Evolutionary conservation across 2,888 invertebrate genomes (phyloP), one percentile per base, ranked within the genome.

Genomic region (Clepsis dumicolana): DNA sequence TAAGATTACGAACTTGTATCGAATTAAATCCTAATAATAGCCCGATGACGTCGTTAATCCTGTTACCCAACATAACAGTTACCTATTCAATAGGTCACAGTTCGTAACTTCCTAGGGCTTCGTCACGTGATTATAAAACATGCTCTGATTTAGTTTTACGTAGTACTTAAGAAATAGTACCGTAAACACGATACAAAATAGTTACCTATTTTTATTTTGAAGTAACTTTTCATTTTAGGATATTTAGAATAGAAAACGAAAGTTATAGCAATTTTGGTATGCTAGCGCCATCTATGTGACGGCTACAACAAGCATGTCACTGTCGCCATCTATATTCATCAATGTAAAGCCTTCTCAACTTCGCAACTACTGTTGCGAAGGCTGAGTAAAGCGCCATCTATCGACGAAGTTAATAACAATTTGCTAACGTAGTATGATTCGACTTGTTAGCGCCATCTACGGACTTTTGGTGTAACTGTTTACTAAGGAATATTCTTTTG

Each of bases 291-390:
- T 27, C 65, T 65, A 7, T 60, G 18, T 5, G 4, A 29, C n/a
- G n/a, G n/a, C 14, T 4, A 38, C n/a, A n/a, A 38, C 38, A 38
- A 38, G n/a, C 32, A 32, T 2, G 14, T n/a, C 8, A 12, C 29
- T 5, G 71, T n/a, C 50, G 72, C 63, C 71, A 70, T 74, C 73
- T 73, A 65, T 41, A 14, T 3, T 14, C n/a, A n/a, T 5, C n/a
- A 27, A n/a, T 8, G 27, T 7, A 14, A 25, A 27, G 7, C n/a
- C 25, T 2, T n/a, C n/a, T n/a, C n/a, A n/a, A n/a, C n/a, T n/a
- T n/a, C n/a, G n/a, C n/a, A n/a, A n/a, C n/a, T n/a, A n/a, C n/a
- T n/a, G n/a, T 4, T 21, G 24, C 2, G 14, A 7, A 12, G n/a
- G 0, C 35, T 25, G 10, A 16, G 2, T 25, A 59, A 10, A 67